phyloP scores from a whole-genome alignment of 2,888 invertebrate species.

The Teleiodes luculella region DNA sequence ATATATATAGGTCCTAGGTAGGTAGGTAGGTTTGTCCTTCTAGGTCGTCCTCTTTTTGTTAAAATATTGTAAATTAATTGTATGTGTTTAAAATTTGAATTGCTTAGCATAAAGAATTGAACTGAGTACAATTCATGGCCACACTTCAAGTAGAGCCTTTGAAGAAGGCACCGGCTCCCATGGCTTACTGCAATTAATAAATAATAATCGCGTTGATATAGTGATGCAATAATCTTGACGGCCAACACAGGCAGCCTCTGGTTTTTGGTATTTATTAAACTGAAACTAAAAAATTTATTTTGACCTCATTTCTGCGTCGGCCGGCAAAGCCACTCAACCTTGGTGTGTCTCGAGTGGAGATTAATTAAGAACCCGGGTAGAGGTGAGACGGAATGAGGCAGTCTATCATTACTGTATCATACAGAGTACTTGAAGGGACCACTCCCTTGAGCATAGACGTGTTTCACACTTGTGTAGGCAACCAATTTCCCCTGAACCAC shows the following conservation, averaged over 20 bases:
- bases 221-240: no score
- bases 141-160: neutral
- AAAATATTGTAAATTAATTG: no score
- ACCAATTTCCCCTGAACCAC: slow-evolving; percentile 32
- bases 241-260: no score
- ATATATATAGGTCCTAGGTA: no score
- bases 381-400: slow-evolving; percentile 27
- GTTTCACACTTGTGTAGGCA: slow-evolving; percentile 39
- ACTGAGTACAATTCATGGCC: neutral
- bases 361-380: slow-evolving; percentile 31
- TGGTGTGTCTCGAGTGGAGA: slow-evolving; percentile 11
- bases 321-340: neutral
- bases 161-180: neutral
- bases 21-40: no score
- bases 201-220: no score
- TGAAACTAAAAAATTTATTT: neutral
- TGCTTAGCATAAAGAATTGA: neutral
- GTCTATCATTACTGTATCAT: slow-evolving; percentile 46
- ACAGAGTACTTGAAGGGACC: slow-evolving; percentile 39
- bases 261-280: no score
- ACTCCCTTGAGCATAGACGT: slow-evolving; percentile 43
- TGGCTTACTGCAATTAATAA: slow-evolving; percentile 10
- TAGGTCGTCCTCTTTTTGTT: no score
- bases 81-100: neutral
- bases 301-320: neutral